These are phyloP conservation scores for Brenthis daphne DNA, from an alignment of 2,888 invertebrate genomes.

Conservation along the genomic window DNA sequence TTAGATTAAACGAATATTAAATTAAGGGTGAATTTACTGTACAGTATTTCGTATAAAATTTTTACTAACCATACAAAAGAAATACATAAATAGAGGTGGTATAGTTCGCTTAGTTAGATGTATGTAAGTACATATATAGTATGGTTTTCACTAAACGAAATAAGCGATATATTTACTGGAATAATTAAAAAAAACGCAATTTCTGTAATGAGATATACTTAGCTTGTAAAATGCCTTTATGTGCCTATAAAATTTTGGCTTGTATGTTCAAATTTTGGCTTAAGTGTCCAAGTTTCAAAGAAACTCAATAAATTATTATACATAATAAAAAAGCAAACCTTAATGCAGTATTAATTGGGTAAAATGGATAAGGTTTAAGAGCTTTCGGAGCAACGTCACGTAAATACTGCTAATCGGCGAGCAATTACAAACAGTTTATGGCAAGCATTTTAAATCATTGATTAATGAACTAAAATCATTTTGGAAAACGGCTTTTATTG, in stretches of 20 bases:
- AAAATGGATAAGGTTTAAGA: slow-evolving; percentile 26
- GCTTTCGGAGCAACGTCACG: slow-evolving; percentile 20
- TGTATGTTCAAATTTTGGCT: slow-evolving; percentile 5
- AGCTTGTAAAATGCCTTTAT: too few relatives aligned
- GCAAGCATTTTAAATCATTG: slow-evolving; percentile 25
- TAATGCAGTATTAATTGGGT: slow-evolving; percentile 29
- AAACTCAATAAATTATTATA: slow-evolving; percentile 19
- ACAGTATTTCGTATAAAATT: not conserved
- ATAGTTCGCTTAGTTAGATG: too few relatives aligned
- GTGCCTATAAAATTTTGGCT: not conserved
- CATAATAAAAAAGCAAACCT: slow-evolving; percentile 20
- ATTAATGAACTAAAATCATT: slow-evolving; percentile 23
- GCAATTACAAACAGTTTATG: slow-evolving; percentile 30
- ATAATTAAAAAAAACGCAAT: too few relatives aligned
- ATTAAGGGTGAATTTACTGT: slow-evolving; percentile 30
- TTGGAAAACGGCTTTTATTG: slow-evolving; percentile 19
- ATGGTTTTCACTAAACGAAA: too few relatives aligned
- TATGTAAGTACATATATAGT: too few relatives aligned
- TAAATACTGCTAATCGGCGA: slow-evolving; percentile 25
- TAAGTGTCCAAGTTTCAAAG: slow-evolving; percentile 2
- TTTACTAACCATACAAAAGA: too few relatives aligned
- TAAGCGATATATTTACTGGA: too few relatives aligned
- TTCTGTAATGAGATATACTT: too few relatives aligned
- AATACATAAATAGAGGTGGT: too few relatives aligned
- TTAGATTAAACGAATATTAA: slow-evolving; percentile 33